Conservation (phyloP, 2,888 invertebrate species). For the Diloba caeruleocephala region DNA sequence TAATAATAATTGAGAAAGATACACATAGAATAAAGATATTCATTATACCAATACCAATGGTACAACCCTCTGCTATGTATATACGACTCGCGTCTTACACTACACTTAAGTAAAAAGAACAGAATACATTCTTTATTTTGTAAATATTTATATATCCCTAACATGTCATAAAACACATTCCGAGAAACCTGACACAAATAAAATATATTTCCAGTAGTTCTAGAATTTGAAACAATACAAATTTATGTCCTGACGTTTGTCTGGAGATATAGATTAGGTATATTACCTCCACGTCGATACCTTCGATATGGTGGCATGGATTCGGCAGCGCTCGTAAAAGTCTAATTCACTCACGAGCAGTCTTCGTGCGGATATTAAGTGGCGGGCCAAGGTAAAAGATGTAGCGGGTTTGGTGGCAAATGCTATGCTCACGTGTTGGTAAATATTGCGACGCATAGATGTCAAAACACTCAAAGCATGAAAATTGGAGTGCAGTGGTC, state of each 20-base stretch:
- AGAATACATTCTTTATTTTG: no score
- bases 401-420: constrained; percentile 32
- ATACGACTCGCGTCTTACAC: no score
- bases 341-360: constrained; percentile 77
- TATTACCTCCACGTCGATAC: constrained; percentile 40
- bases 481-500: no score
- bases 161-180: constrained; percentile 26
- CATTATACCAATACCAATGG: no score
- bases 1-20: no score
- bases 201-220: constrained; percentile 22
- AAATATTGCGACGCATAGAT: no score
- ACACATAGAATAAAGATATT: no score
- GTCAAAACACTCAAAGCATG: no score
- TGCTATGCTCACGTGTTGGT: no score
- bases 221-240: constrained; percentile 44
- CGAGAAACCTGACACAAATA: constrained; percentile 18
- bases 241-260: constrained; percentile 46
- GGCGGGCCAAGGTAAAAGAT: constrained; percentile 45
- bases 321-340: constrained; percentile 70
- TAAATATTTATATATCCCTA: no score
- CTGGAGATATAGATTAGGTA: constrained; percentile 53
- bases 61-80: no score
- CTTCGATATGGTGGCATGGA: constrained; percentile 58
- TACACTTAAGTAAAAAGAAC: no score
- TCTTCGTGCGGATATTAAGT: constrained; percentile 67